Evolutionary conservation across 2,113 vertebrate genomes (phyloP), one percentile per base, ranked within the genome.

Genomic region (Scartelaos histophorus): DNA sequence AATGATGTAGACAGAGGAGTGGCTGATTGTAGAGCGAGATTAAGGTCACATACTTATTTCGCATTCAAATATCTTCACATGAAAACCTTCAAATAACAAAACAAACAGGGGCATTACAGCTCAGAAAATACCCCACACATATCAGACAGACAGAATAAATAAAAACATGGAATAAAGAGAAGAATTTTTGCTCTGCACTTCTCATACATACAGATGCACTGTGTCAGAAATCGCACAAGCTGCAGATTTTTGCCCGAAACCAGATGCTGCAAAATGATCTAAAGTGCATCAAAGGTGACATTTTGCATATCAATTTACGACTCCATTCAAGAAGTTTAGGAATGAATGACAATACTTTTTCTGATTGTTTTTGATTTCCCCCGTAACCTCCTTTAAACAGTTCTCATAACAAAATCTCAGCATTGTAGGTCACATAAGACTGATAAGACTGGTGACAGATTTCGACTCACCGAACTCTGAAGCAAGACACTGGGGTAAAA

Each of bases 111-210:
- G 76, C 67, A 53, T 15, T 60, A 67, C 6, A 15, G 56, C 47
- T 82, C 54, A 67, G 77, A 62, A 77, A 81, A 72, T 56, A 24
- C 64, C 62, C 76, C 66, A 73, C 61, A 53, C 74, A 73, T 76
- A 73, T 43, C 54, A 68, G 65, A 83, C 75, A 74, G 65, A 89
- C 71, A 87, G 76, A 92, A 92, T 91, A 91, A 90, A 91, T 91
- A 87, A 91, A 43, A 87, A 83, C 35, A 15, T 81, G 82, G 81
- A 88, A 86, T 82, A 87, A 73, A 82, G 66, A 73, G 56, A 49
- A 73, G 64, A 74, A 75, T 46, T 19, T 66, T 56, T 13, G 13
- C 69, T 71, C 61, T 11, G 25, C 64, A 65, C 35, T 19, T 51
- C 56, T 79, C n/a, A 1, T 17, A 76, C 24, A 81, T 69, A 75